Percentiles rank a stretch among this genome's conserved stretches.
Conservation (phyloP, 2,888 invertebrate genomes). For the Parelbella ahira region DNA sequence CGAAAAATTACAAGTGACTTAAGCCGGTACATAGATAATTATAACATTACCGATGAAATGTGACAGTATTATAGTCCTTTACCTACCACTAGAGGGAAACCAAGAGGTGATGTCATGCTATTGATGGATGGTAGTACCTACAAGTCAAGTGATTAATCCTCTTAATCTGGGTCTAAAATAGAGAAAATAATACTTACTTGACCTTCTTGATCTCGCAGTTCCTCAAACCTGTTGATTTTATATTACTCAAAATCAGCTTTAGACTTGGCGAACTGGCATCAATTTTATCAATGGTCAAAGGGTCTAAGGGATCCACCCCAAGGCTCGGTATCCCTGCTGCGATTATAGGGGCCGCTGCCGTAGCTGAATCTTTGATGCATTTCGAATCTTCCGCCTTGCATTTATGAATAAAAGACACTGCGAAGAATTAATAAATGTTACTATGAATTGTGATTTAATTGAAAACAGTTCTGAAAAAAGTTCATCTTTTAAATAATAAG, state of each 20-base stretch:
- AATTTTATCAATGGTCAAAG: not conserved
- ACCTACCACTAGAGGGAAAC: too few relatives aligned
- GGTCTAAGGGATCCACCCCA: not conserved
- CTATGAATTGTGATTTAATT: too few relatives aligned
- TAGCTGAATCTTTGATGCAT: conserved; percentile 3
- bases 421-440: too few relatives aligned
- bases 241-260: not conserved
- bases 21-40: too few relatives aligned
- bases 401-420: conserved; percentile 1
- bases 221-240: not conserved
- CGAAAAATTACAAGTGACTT: too few relatives aligned
- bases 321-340: not conserved
- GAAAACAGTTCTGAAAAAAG: too few relatives aligned
- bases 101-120: too few relatives aligned
- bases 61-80: too few relatives aligned
- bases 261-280: not conserved
- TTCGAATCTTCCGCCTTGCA: conserved; percentile 1
- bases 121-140: too few relatives aligned
- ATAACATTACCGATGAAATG: too few relatives aligned
- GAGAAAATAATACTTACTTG: not conserved
- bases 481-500: too few relatives aligned
- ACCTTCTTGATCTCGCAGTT: conserved; percentile 1
- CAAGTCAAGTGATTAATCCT: not conserved
- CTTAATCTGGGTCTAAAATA: not conserved
- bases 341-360: not conserved